Evolutionary conservation across 1,140 invertebrate species (phyloP), one percentile per base, ranked within the genome.

Genomic region (Drosophila micromelanica): DNA sequence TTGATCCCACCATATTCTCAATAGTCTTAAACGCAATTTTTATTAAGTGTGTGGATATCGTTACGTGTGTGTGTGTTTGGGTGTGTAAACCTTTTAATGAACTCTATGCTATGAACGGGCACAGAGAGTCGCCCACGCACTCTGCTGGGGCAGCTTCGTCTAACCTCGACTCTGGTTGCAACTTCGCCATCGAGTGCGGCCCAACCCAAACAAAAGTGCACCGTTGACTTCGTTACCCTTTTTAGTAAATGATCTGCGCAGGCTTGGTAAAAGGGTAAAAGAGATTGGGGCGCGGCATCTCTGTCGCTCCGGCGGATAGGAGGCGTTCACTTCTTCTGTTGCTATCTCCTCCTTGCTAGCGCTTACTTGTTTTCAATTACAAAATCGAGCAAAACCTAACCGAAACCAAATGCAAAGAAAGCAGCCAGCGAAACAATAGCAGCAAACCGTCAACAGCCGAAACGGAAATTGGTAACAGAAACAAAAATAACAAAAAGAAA

Each of bases 401-500:
- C 51, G 42, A 76, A 77, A 23, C 8, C 17, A 45, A 32, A 78
- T 68, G 32, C 55, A 56, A 70, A 55, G 82, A 87, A 87, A 71
- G 67, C 75, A 49, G 37, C 42, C 52, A 64, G 57, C 67, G 65
- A 52, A 62, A 51, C 56, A 67, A 70, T 52, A 69, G 59, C 48
- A 45, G 38, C 43, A 51, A 52, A 57, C 23, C 56, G 54, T 62
- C 60, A 57, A 69, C 60, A 82, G 52, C 51, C 79, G 46, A 89
- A 89, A 89, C 82, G 82, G 82, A 87, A 87, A 87, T 87, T 79
- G 82, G 84, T 82, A 87, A 27, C 27, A 87, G 79, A 87, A 73
- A 67, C 70, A 42, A 75, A 75, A 75, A 42, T 42, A 65, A 43
- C 43, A 65, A 9, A 75, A 57, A 46, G 54, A 65, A 48, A 43